phyloP scores from a whole-genome alignment of 1,140 invertebrate species.

The Antheraea pernyi region DNA sequence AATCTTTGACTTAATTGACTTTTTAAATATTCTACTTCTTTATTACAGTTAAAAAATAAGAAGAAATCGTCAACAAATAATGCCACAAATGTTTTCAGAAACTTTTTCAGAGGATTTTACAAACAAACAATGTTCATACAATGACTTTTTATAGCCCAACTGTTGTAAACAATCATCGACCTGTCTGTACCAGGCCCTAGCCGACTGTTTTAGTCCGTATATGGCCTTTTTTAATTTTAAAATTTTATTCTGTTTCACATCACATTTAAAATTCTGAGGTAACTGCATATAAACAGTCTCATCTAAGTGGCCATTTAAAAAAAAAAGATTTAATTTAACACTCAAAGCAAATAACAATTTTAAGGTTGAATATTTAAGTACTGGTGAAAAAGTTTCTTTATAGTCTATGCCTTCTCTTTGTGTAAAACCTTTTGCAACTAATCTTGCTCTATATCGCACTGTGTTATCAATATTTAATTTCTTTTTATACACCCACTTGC shows the following conservation, averaged over 20 bases:
- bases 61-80: constrained; percentile 18
- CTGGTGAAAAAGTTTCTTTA: constrained; percentile 17
- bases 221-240: constrained; percentile 20
- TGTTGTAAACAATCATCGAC: constrained; percentile 17
- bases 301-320: constrained; percentile 16
- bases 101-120: constrained; percentile 7
- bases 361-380: constrained; percentile 14
- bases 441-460: constrained; percentile 20
- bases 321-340: constrained; percentile 11
- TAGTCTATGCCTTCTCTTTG: constrained; percentile 16
- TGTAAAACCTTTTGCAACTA: constrained; percentile 21
- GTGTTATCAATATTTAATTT: constrained; percentile 16
- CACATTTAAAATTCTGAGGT: constrained; percentile 11
- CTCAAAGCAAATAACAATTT: constrained; percentile 16
- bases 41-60: constrained; percentile 16
- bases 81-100: constrained; percentile 13
- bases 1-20: constrained; percentile 8
- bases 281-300: constrained; percentile 16
- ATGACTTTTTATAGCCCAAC: constrained; percentile 22
- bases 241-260: constrained; percentile 1
- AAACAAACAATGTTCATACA: constrained; percentile 25
- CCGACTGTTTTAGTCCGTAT: constrained; percentile 19
- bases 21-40: constrained; percentile 13
- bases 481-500: constrained; percentile 26
- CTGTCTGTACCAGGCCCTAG: constrained; percentile 17